Percentiles rank a stretch among this genome's conserved stretches.
Conservation (phyloP, 2,113 vertebrate genomes). For the Rhynchomys soricoides region DNA sequence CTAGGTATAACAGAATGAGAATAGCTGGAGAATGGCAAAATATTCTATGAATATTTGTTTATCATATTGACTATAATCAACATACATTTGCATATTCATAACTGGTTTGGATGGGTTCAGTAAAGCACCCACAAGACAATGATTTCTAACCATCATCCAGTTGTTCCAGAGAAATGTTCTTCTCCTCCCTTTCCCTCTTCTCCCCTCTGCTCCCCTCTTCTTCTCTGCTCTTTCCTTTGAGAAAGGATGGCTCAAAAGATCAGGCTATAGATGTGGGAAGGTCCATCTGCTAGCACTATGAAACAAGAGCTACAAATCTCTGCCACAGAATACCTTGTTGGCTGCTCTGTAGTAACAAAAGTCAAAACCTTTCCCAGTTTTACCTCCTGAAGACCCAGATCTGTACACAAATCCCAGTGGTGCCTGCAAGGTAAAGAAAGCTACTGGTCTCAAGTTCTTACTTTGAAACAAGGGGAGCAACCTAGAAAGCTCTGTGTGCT, state of each 20-base stretch:
- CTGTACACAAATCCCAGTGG: neutral
- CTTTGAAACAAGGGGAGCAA: neutral
- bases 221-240: neutral
- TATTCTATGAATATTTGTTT: conserved; percentile 68
- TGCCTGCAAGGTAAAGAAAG: neutral
- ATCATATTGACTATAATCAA: neutral
- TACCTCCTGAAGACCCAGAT: neutral
- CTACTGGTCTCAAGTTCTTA: conserved; percentile 43
- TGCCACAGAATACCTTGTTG: neutral
- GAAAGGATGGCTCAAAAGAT: neutral
- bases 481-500: neutral
- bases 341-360: neutral
- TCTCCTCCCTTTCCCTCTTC: fast-evolving
- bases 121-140: neutral
- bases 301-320: neutral
- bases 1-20: neutral
- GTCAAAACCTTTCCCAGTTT: neutral
- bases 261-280: neutral
- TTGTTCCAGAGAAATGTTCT: neutral
- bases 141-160: neutral
- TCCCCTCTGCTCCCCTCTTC: neutral
- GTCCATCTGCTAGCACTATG: neutral
- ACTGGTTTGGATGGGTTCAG: too few relatives aligned
- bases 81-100: neutral
- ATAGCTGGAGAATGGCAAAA: neutral